Conservation (phyloP, 2,113 vertebrate genomes). For the Misgurnus mizolepis region DNA sequence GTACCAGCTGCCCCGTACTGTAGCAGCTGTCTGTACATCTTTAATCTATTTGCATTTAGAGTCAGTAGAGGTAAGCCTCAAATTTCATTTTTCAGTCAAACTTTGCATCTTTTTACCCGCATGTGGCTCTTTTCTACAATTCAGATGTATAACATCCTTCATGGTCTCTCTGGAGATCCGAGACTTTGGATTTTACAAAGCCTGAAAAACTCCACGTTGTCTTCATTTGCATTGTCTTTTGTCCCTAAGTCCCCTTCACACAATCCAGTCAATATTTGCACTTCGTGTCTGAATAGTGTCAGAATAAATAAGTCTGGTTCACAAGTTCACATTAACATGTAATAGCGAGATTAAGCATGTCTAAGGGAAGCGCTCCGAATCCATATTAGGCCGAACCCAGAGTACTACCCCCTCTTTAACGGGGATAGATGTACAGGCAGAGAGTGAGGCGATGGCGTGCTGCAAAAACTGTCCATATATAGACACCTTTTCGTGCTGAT, state of each 20-base stretch:
- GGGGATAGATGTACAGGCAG: no score
- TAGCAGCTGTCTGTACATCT: not conserved
- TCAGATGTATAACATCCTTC: conserved; percentile 24
- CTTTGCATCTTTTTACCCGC: conserved; percentile 33
- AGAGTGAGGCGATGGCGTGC: no score
- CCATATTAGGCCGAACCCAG: no score
- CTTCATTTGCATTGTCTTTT: conserved; percentile 12
- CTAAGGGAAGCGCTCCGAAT: no score
- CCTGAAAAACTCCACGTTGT: not conserved
- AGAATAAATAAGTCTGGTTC: conserved; percentile 63
- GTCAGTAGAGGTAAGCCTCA: conserved; percentile 7
- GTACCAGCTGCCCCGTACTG: not conserved
- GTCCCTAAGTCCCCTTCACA: not conserved
- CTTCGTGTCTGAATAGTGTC: conserved; percentile 47
- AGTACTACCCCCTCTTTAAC: no score
- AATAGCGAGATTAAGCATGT: no score
- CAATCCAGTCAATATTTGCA: conserved; percentile 69
- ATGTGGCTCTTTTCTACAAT: conserved; percentile 8
- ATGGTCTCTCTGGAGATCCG: not conserved
- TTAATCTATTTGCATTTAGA: conserved; percentile 18
- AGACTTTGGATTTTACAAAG: not conserved
- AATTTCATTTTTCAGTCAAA: conserved; percentile 20
- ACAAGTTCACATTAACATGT: no score
- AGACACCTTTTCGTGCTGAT: no score
- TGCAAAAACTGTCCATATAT: no score